A percentile compares a stretch with the other conserved stretches of the same genome.
These are phyloP conservation scores for Orchestes rusci DNA, from an alignment of 2,888 invertebrate species.

Conservation along the genomic window DNA sequence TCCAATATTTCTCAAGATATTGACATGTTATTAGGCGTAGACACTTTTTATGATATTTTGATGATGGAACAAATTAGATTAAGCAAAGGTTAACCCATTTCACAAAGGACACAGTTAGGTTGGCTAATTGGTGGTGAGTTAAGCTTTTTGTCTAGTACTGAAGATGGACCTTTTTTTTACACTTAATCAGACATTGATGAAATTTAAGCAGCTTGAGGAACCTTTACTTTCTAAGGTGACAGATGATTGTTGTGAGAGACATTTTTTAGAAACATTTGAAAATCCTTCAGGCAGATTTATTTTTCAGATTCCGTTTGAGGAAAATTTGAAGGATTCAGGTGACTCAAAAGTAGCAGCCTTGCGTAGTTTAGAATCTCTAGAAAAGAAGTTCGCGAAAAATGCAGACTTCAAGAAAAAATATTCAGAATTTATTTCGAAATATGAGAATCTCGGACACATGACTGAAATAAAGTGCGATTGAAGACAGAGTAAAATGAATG, in stretches of 20 bases:
- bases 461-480: too few relatives aligned
- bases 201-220: too few relatives aligned
- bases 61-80: too few relatives aligned
- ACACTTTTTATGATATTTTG: slow-evolving; percentile 2
- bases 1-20: background rate
- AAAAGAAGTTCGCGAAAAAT: background rate
- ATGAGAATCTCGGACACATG: slow-evolving; percentile 11
- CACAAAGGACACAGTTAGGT: too few relatives aligned
- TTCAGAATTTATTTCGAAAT: background rate
- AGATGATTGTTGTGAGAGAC: too few relatives aligned
- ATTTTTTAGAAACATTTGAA: background rate
- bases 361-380: background rate
- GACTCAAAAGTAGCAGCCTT: background rate
- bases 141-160: too few relatives aligned
- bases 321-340: background rate
- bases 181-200: too few relatives aligned
- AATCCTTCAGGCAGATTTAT: background rate
- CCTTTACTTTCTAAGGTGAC: too few relatives aligned
- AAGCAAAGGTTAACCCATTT: too few relatives aligned
- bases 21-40: background rate
- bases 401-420: background rate
- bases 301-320: slow-evolving; percentile 1
- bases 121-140: too few relatives aligned
- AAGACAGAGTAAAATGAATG: too few relatives aligned
- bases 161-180: too few relatives aligned